Evolutionary conservation across 1,140 invertebrate species (phyloP), one percentile per base, ranked within the genome.

Genomic region (Diachasmimorpha longicaudata): DNA sequence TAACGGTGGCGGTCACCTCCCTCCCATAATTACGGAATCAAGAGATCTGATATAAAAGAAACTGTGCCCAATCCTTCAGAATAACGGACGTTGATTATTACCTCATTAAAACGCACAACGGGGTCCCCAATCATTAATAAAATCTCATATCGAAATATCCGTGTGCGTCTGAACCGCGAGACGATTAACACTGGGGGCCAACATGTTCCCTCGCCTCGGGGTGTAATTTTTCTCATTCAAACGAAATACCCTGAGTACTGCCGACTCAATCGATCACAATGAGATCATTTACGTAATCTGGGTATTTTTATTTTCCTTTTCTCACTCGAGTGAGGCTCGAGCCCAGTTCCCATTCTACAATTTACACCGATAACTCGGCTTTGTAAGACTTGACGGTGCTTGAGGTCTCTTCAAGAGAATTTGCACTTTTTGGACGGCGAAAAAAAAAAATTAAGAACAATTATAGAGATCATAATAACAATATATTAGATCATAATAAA

Each of bases 241-340:
- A 23, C 23, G 9, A 63, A 63, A 63, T 13, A 58, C 52, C 52
- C 14, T 58, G 31, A 6, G 31, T 31, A 31, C 21, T 25, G 31
- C n/a, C 10, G 63, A 13, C 25, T 16, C 66, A 37, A 68, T 68
- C 66, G 31, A 68, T 68, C 66, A 68, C 66, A 68, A 68, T 68
- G 36, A 68, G n/a, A 68, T 37, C 36, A 19, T 68, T 68, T 68
- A 39, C 66, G 66, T 68, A 68, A 68, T 68, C n/a, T 39, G 4
- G 25, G 4, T 16, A 39, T 63, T 63, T 68, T 36, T 19, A 25
- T n/a, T 66, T 66, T 66, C 63, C 3, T 66, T 66, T 66, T 66
- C 58, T 11, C 52, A 58, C n/a, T 58, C n/a, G 44, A 46, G 44
- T n/a, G 52, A 31, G 21, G n/a, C 52, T 58, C 13, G 16, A 2